These are phyloP conservation scores for Neoarius graeffei DNA, from an alignment of 2,113 vertebrate species.

Conservation along the genomic window DNA sequence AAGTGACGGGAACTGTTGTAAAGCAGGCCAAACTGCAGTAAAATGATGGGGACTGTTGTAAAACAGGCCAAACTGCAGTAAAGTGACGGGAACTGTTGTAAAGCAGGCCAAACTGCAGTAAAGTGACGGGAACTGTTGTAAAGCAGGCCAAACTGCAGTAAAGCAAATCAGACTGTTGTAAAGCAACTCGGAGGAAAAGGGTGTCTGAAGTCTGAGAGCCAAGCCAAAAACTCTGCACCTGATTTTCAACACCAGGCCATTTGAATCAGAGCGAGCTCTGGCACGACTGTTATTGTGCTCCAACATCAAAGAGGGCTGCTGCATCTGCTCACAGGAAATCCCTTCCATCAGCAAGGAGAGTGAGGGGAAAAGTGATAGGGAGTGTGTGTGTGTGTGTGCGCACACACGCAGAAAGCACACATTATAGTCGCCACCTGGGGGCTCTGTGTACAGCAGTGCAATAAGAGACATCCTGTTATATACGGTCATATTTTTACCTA, in stretches of 20 bases:
- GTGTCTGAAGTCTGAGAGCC: background rate
- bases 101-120: background rate
- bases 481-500: background rate
- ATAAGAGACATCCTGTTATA: conserved; percentile 7
- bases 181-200: conserved; percentile 1
- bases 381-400: conserved; percentile 32
- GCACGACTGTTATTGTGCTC: conserved; percentile 80
- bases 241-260: conserved; percentile 87
- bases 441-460: conserved; percentile 49
- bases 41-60: too few species aligned
- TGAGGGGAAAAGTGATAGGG: conserved; percentile 44
- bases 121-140: background rate
- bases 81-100: background rate
- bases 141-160: background rate
- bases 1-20: background rate
- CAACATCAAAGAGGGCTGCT: conserved; percentile 81
- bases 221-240: conserved; percentile 50
- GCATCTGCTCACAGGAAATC: conserved; percentile 83
- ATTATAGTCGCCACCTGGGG: conserved; percentile 54
- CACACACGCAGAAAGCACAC: conserved; percentile 56
- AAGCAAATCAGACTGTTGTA: background rate
- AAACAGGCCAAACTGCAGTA: too few species aligned
- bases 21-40: too few species aligned
- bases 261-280: conserved; percentile 67
- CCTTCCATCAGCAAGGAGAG: conserved; percentile 81